A percentile compares a stretch with the other conserved stretches of the same genome.
These are phyloP conservation scores for Orgyia antiqua DNA, from an alignment of 2,888 invertebrate genomes.

Conservation along the genomic window DNA sequence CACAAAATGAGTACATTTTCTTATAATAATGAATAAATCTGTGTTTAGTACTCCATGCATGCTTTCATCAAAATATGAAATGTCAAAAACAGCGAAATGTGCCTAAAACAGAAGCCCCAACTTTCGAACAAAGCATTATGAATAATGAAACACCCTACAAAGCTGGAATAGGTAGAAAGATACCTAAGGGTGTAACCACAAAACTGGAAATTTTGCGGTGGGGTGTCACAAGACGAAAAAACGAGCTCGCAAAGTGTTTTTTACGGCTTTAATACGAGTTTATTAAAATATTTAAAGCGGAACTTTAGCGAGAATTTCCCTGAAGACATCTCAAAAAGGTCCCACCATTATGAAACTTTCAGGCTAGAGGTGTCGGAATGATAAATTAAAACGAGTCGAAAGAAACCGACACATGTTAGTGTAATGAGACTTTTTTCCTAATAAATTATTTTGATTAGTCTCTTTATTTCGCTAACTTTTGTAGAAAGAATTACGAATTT, in stretches of 20 bases:
- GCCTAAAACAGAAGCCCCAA: constrained; percentile 51
- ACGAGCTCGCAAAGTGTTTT: constrained; percentile 71
- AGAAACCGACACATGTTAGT: constrained; percentile 42
- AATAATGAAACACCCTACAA: constrained; percentile 70
- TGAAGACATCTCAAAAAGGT: constrained; percentile 61
- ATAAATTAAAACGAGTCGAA: constrained; percentile 64
- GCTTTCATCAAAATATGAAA: constrained; percentile 34
- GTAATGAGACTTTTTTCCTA: constrained; percentile 38
- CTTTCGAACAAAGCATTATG: constrained; percentile 69
- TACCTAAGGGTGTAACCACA: constrained; percentile 32
- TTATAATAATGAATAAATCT: constrained; percentile 9
- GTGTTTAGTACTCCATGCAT: background rate
- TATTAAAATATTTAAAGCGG: constrained; percentile 76
- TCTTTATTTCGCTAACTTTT: too few relatives aligned
- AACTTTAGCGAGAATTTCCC: constrained; percentile 73
- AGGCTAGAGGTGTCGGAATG: constrained; percentile 52
- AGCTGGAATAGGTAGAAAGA: constrained; percentile 24
- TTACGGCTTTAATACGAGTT: constrained; percentile 74
- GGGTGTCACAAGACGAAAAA: constrained; percentile 49
- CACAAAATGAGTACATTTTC: too few relatives aligned
- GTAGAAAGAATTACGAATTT: too few relatives aligned
- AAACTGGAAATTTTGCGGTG: constrained; percentile 41
- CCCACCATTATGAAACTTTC: constrained; percentile 53
- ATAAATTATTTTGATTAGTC: constrained; percentile 2
- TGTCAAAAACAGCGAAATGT: constrained; percentile 59